Evolutionary conservation across 2,888 invertebrate species (phyloP).

Genomic region (Anorthoa munda): DNA sequence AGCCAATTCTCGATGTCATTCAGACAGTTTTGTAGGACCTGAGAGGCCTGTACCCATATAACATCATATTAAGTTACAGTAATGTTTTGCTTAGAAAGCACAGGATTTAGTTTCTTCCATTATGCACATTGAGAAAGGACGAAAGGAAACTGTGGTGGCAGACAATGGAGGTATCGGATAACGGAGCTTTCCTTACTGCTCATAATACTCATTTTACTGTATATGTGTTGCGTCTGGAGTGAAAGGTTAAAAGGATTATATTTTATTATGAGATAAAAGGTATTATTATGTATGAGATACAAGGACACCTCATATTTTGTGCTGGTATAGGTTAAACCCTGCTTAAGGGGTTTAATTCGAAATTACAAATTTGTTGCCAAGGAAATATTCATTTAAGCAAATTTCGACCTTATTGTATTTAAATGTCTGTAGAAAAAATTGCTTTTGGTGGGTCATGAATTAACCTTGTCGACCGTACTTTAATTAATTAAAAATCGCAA

Average conservation of each 20-base stretch:
- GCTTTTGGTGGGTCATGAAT: too few relatives aligned
- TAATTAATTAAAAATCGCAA: too few relatives aligned
- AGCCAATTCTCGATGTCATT: too few relatives aligned
- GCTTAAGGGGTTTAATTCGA: background rate
- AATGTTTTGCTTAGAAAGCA: conserved; percentile 62
- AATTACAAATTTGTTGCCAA: background rate
- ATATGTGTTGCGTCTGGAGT: background rate
- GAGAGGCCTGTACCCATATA: conserved; percentile 40
- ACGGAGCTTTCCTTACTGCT: conserved; percentile 42
- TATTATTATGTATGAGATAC: too few relatives aligned
- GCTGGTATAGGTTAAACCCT: background rate
- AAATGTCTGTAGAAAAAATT: too few relatives aligned
- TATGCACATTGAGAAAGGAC: conserved; percentile 45
- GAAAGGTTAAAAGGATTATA: conserved; percentile 36
- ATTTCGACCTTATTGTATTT: too few relatives aligned
- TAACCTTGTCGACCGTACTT: too few relatives aligned
- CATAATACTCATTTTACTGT: conserved; percentile 25
- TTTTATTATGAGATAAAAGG: conserved; percentile 11
- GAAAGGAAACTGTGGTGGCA: conserved; percentile 45
- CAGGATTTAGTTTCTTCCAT: conserved; percentile 56
- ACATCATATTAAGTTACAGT: conserved; percentile 47
- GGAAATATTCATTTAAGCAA: too few relatives aligned
- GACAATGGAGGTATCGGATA: conserved; percentile 57
- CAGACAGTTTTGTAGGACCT: too few relatives aligned
- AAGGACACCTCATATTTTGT: conserved; percentile 17